phyloP scores from a whole-genome alignment of 2,797 vertebrate genomes.

The Leontocebus nigricollis region DNA sequence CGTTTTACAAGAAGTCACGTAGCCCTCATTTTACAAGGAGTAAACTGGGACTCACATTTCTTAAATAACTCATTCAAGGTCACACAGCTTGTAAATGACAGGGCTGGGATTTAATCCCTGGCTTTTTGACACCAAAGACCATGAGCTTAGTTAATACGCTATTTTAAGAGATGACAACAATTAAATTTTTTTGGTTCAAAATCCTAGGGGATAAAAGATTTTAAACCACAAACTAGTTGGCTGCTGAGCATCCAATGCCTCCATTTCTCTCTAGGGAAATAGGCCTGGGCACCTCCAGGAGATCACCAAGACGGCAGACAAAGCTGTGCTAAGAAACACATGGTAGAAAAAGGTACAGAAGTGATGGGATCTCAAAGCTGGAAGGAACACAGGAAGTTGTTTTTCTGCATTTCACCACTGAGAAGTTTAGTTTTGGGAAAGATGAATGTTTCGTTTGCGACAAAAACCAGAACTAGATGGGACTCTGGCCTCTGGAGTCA shows the following conservation, averaged over 20 bases:
- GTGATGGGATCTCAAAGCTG: neutral
- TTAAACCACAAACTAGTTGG: neutral
- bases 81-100: neutral
- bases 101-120: neutral
- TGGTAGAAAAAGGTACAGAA: neutral
- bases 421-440: neutral
- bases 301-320: accelerated
- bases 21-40: neutral
- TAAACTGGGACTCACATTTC: neutral
- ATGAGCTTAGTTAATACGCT: neutral
- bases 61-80: neutral
- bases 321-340: neutral
- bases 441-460: neutral
- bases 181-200: neutral
- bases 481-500: neutral
- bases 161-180: neutral
- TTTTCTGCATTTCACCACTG: neutral
- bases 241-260: neutral
- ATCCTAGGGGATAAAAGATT: neutral
- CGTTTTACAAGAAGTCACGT: neutral
- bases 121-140: neutral
- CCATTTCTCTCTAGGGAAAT: neutral
- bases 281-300: accelerated
- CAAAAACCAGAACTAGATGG: neutral
- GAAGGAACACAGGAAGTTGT: neutral